Evolutionary conservation across 1,140 invertebrate species (phyloP).

Genomic region (Drosophila willistoni): DNA sequence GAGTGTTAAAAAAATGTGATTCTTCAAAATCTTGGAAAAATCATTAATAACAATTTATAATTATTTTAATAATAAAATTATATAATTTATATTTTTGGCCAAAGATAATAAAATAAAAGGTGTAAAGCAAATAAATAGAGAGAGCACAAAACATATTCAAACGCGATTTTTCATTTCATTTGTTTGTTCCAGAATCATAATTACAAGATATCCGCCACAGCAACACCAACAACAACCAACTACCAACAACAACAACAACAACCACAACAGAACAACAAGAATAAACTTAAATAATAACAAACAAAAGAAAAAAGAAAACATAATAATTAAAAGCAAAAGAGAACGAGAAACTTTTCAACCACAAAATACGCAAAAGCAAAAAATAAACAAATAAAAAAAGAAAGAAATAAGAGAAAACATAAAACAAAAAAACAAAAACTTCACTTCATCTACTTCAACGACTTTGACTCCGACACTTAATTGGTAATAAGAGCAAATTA

Average conservation of each 20-base stretch:
- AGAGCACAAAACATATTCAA: slow-evolving; percentile 65
- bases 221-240: slow-evolving; percentile 33
- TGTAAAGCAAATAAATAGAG: background rate
- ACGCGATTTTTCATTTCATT: slow-evolving; percentile 51
- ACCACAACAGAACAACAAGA: slow-evolving; percentile 31
- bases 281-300: slow-evolving; percentile 11
- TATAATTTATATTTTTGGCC: background rate
- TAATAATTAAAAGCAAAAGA: slow-evolving; percentile 27
- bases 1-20: too few relatives aligned
- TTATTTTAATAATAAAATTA: background rate
- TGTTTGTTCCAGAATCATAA: slow-evolving; percentile 72
- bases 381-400: slow-evolving; percentile 18
- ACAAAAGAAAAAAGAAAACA: background rate
- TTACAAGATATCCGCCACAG: slow-evolving; percentile 58
- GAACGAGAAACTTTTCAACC: slow-evolving; percentile 9
- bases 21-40: too few relatives aligned
- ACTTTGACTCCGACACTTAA: slow-evolving; percentile 76
- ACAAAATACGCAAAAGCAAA: slow-evolving; percentile 38
- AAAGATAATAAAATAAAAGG: background rate
- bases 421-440: slow-evolving; percentile 40
- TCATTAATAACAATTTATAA: too few relatives aligned
- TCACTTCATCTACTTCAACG: slow-evolving; percentile 68
- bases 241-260: slow-evolving; percentile 16
- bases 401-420: slow-evolving; percentile 26
- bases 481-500: slow-evolving; percentile 78